Evolutionary conservation across 1,140 invertebrate genomes (phyloP).

Genomic region (Drosophila subpulchrella): DNA sequence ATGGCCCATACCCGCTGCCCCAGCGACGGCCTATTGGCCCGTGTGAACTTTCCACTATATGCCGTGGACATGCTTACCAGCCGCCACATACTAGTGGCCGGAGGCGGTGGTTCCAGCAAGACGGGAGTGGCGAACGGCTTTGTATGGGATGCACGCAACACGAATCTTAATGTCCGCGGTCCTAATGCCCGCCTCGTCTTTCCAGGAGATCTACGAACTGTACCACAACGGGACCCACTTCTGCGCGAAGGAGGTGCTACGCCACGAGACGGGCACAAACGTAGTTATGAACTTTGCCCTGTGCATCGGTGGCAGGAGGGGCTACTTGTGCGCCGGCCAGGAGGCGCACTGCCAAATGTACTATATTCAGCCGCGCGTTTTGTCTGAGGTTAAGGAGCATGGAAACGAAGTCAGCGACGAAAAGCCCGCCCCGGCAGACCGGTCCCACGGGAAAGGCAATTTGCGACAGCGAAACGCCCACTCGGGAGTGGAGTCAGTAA

Average conservation of each 20-base stretch:
- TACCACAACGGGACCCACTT: conserved; percentile 92
- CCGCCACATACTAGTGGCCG: conserved; percentile 96
- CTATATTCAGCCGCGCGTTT: conserved; percentile 90
- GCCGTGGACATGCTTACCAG: conserved; percentile 95
- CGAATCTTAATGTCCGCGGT: background rate
- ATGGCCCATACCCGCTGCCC: conserved; percentile 80
- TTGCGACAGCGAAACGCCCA: conserved; percentile 59
- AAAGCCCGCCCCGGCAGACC: conserved; percentile 58
- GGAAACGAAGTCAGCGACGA: conserved; percentile 28
- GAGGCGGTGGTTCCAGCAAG: conserved; percentile 97
- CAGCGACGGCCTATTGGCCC: conserved; percentile 90
- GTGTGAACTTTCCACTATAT: conserved; percentile 97
- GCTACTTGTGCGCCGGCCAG: conserved; percentile 94
- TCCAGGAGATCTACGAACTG: conserved; percentile 95
- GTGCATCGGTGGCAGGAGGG: conserved; percentile 88
- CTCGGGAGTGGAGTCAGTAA: conserved; percentile 70
- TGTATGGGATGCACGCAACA: conserved; percentile 86
- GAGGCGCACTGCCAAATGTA: conserved; percentile 96
- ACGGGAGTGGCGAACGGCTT: conserved; percentile 98
- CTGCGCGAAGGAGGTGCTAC: conserved; percentile 92
- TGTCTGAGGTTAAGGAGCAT: conserved; percentile 76
- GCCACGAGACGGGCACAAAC: conserved; percentile 94
- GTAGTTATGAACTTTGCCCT: conserved; percentile 96
- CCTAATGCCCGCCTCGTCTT: conserved; percentile 12
- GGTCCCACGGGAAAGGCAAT: conserved; percentile 72